A percentile compares a stretch with the other conserved stretches of the same genome.
Conservation (phyloP, 2,888 invertebrate species). For the Drosophila diplacantha region DNA sequence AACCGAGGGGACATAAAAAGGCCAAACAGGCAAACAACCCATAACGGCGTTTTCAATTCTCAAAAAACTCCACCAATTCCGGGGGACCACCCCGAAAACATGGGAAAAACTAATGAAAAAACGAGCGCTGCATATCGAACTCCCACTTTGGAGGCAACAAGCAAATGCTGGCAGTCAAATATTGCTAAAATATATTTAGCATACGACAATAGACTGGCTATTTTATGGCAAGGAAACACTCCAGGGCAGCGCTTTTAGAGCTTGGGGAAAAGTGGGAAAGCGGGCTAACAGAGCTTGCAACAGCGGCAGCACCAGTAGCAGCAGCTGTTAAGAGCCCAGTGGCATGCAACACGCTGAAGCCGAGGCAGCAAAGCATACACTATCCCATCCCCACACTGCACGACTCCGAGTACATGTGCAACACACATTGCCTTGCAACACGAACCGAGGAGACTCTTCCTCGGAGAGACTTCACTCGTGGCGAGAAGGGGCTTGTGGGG, state of each 20-base stretch:
- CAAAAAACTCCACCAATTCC: constrained; percentile 1
- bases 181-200: constrained; percentile 53
- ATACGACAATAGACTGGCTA: constrained; percentile 54
- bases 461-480: background rate
- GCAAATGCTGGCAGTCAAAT: constrained; percentile 32
- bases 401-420: constrained; percentile 4
- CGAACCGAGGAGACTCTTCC: constrained; percentile 6
- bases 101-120: constrained; percentile 15
- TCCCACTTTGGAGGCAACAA: constrained; percentile 29
- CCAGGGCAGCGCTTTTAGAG: constrained; percentile 13
- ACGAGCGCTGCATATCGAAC: constrained; percentile 19
- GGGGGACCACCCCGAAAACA: constrained; percentile 7
- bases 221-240: constrained; percentile 50
- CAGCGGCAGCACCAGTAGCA: constrained; percentile 14
- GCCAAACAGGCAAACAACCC: constrained; percentile 5
- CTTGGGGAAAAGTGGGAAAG: constrained; percentile 5
- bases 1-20: constrained; percentile 11
- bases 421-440: constrained; percentile 31
- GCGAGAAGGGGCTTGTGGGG: background rate
- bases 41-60: constrained; percentile 22
- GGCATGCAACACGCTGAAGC: constrained; percentile 36
- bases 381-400: background rate
- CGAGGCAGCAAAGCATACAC: constrained; percentile 23
- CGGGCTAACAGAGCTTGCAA: constrained; percentile 22
- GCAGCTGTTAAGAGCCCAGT: constrained; percentile 37